Evolutionary conservation across 92 coral and sea anemone genomes (phyloP), one percentile per base, ranked within the genome.

Genomic region (Desmophyllum pertusum): DNA sequence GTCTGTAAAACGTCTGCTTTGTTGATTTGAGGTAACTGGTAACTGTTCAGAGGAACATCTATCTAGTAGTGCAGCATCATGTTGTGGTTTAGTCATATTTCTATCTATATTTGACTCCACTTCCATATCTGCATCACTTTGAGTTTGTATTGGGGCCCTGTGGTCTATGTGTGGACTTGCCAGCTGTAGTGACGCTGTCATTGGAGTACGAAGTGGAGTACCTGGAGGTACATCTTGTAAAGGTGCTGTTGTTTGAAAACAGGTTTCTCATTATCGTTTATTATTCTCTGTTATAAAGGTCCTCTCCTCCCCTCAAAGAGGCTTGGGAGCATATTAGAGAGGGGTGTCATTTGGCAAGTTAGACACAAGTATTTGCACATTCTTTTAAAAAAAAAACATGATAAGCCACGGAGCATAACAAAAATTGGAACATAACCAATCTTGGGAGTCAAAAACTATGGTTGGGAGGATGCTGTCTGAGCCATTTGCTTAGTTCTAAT

Each of bases 1-100:
- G 23, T 80, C 64, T 68, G 76, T 31, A 38, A 6, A 17, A 67
- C 15, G 10, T 68, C 64, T 80, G 50, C 52, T 67, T 2, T 80
- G 76, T 27, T 80, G 76, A 80, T 55, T 19, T 33, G 37, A 9
- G 17, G 48, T 37, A 38, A 48, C 46, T 51, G 30, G 70, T n/a
- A 46, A 48, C 27, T 77, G 70, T 40, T 39, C 75, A 50, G 65
- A 69, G 38, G 25, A 37, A 35, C 19, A 29, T 67, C 46, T 69
- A 0, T 50, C 66, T 25, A 39, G 43, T 25, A 27, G 76, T 23
- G 8, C 39, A 13, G 31, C 38, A 36, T 66, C 62, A 1, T 35
- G 62, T 48, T 48, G 66, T 39, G 65, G 74, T 31, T 37, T 25
- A 36, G 19, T 23, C 46, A 37, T 21, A 38, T 11, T 67, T 21